Evolutionary conservation across 2,888 invertebrate genomes (phyloP), one percentile per base, ranked within the genome.

Genomic region (Xiphydria camelus): DNA sequence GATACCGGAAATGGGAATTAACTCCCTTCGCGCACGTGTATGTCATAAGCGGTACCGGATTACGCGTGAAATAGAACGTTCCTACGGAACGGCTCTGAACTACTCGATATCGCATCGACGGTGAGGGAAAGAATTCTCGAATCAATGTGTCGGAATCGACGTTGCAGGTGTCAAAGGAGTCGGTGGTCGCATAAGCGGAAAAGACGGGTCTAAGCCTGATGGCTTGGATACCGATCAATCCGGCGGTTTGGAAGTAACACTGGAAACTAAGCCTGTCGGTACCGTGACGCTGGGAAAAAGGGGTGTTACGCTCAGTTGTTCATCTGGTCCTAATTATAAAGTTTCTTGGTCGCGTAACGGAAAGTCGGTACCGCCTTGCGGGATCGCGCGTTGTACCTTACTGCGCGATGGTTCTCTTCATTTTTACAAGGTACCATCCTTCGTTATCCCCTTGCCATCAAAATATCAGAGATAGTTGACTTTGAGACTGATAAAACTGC

Each of bases 341-440:
- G 55, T 74, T 43, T 59, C 62, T 39, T 75, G 75, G 75, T 53
- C 72, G 31, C 50, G 62, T 51, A 71, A 75, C 60, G 73, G 68
- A 42, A 50, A 50, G 36, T 53, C 61, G 7, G 70, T 62, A 45
- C 73, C 71, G 33, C 70, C 70, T 6, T 75, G 75, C 45, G 68
- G 64, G 42, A 43, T 57, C 22, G 52, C 62, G 29, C 65, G 64
- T 20, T 75, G 74, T 51, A 59, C 45, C 34, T 40, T 69, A 37
- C 49, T 61, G 23, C 58, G 53, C 41, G 70, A 71, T 57, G 70
- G 71, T 45, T 68, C 69, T 48, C 66, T 73, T 42, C 68, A 66
- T 36, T 59, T 73, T 55, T 61, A 56, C 47, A 73, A 68, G 66
- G 74, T 73, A 60, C 9, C n/a, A n/a, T n/a, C n/a, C n/a, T n/a